Percentiles rank a stretch among this genome's conserved stretches.
Conservation (phyloP, 2,888 invertebrate genomes). For the Melanchra persicariae region DNA sequence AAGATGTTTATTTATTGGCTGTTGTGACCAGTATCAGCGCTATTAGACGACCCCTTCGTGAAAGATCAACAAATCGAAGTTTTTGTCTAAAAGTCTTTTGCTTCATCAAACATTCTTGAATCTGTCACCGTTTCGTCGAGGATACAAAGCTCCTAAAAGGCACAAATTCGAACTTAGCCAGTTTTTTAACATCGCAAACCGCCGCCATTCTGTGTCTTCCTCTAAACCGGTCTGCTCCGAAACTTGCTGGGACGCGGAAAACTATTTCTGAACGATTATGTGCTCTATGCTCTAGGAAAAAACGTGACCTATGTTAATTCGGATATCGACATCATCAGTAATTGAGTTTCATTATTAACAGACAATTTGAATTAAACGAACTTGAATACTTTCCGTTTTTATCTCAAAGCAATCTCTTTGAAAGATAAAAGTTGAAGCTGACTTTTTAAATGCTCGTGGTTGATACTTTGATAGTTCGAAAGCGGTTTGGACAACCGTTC, state of each 20-base stretch:
- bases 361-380: conserved; percentile 62
- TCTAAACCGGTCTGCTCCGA: conserved; percentile 72
- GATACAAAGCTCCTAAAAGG: conserved; percentile 34
- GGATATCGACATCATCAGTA: conserved; percentile 51
- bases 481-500: conserved; percentile 48
- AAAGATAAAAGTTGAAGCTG: conserved; percentile 41
- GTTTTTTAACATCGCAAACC: conserved; percentile 69
- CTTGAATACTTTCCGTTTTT: conserved; percentile 63
- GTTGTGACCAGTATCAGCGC: not conserved
- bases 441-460: conserved; percentile 41
- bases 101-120: conserved; percentile 23
- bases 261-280: conserved; percentile 67
- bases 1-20: conserved; percentile 67
- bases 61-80: not conserved
- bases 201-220: conserved; percentile 65
- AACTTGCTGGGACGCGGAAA: conserved; percentile 65
- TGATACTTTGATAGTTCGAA: conserved; percentile 57
- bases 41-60: not conserved
- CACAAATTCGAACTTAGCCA: conserved; percentile 56
- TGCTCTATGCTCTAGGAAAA: conserved; percentile 65
- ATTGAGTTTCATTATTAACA: conserved; percentile 59
- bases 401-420: conserved; percentile 57
- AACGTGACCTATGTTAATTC: conserved; percentile 62
- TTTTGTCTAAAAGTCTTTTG: not conserved
- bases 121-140: conserved; percentile 23